These are phyloP conservation scores for Drosophila nigromelanica DNA, from an alignment of 1,140 invertebrate species.

Conservation along the genomic window DNA sequence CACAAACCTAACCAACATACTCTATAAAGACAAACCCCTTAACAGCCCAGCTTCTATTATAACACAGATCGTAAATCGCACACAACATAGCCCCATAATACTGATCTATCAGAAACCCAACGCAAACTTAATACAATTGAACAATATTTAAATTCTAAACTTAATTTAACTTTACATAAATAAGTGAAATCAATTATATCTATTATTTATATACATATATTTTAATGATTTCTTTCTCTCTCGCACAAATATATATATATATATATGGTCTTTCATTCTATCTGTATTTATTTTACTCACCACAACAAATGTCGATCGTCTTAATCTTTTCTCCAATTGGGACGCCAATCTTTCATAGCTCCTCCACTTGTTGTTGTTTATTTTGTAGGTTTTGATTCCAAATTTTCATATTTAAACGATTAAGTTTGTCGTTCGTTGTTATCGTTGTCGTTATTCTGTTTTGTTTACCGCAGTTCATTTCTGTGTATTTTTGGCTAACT, in stretches of 20 bases:
- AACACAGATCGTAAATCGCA: too few relatives aligned
- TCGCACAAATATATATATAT: too few relatives aligned
- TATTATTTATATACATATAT: too few relatives aligned
- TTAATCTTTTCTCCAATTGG: constrained; percentile 7
- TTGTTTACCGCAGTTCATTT: constrained; percentile 28
- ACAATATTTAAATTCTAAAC: not conserved
- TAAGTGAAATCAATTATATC: too few relatives aligned
- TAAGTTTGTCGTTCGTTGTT: constrained; percentile 27
- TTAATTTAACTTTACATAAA: too few relatives aligned
- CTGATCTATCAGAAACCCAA: too few relatives aligned
- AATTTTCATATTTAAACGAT: constrained; percentile 58
- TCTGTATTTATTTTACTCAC: constrained; percentile 13
- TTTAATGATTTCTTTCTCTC: too few relatives aligned
- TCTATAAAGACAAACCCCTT: too few relatives aligned
- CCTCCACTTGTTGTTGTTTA: constrained; percentile 25
- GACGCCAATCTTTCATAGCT: constrained; percentile 36
- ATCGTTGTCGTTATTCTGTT: constrained; percentile 10
- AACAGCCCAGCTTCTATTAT: too few relatives aligned
- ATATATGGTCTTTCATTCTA: not conserved
- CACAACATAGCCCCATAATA: too few relatives aligned
- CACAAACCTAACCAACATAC: too few relatives aligned
- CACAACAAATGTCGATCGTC: constrained; percentile 25
- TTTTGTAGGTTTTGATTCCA: constrained; percentile 30
- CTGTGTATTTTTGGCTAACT: constrained; percentile 35
- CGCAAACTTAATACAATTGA: too few relatives aligned